phyloP scores from a whole-genome alignment of 2,113 vertebrate species.

The Pungitius pungitius region DNA sequence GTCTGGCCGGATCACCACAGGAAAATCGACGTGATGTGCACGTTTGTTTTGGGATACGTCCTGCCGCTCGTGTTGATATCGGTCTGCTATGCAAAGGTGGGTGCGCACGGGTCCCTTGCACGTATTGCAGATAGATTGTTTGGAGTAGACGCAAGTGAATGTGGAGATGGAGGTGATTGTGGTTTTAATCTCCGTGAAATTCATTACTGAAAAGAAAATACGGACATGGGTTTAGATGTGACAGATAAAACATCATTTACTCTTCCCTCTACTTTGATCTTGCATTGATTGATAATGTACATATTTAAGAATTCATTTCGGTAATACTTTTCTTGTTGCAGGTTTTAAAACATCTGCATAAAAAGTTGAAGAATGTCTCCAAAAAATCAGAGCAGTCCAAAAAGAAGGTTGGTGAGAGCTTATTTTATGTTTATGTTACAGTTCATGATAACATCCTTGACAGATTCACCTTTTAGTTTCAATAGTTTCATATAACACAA shows the following conservation, averaged over 20 bases:
- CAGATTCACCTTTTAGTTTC: not conserved
- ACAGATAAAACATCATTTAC: not conserved
- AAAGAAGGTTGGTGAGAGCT: slow-evolving; percentile 86
- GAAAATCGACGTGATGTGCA: slow-evolving; percentile 90
- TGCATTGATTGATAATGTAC: not conserved
- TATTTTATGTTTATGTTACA: not conserved
- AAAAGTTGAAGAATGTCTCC: slow-evolving; percentile 92
- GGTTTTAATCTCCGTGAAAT: not conserved
- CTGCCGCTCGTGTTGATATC: slow-evolving; percentile 90
- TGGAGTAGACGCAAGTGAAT: not conserved
- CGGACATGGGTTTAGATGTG: not conserved
- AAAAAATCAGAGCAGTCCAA: slow-evolving; percentile 95
- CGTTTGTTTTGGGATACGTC: slow-evolving; percentile 91
- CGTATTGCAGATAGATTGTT: not conserved
- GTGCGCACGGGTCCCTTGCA: slow-evolving; percentile 41
- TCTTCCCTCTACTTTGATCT: not conserved
- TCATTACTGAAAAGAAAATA: not conserved
- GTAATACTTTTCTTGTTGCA: slow-evolving; percentile 65
- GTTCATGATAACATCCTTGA: not conserved
- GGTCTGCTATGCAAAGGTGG: slow-evolving; percentile 95
- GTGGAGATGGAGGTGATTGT: not conserved
- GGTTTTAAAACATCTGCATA: slow-evolving; percentile 95
- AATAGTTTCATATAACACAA: not conserved
- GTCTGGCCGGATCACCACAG: slow-evolving; percentile 86
- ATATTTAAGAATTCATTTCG: not conserved